phyloP scores from a whole-genome alignment of 2,888 invertebrate species.

The Glaucopsyche alexis region DNA sequence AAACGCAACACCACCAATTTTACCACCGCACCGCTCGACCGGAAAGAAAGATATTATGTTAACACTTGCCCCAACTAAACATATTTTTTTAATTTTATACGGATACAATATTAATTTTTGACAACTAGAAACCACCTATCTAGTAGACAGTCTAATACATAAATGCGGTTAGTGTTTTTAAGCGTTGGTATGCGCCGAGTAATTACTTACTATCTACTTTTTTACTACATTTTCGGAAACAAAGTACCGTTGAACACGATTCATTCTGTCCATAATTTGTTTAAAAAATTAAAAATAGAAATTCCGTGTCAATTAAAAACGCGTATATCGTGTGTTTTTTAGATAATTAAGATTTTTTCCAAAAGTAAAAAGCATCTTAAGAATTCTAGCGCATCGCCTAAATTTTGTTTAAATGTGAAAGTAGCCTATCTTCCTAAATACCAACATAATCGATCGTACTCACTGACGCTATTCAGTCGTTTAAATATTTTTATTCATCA shows the following conservation, averaged over 20 bases:
- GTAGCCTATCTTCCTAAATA: background rate
- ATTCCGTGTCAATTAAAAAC: too few relatives aligned
- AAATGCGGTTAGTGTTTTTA: background rate
- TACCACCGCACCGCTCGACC: too few relatives aligned
- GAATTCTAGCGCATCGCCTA: background rate
- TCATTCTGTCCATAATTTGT: background rate
- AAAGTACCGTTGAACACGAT: conserved; percentile 3
- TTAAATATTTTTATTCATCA: background rate
- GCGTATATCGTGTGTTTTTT: background rate
- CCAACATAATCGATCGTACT: background rate
- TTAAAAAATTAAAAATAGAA: background rate
- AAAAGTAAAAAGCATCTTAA: background rate
- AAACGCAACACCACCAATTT: too few relatives aligned
- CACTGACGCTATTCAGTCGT: background rate
- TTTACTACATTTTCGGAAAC: background rate
- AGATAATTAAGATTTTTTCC: background rate
- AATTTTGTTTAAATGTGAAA: background rate
- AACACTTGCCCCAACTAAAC: too few relatives aligned
- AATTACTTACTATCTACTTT: background rate
- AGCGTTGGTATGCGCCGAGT: background rate
- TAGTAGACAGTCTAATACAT: too few relatives aligned
- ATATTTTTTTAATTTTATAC: too few relatives aligned
- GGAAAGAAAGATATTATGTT: too few relatives aligned
- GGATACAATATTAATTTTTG: too few relatives aligned
- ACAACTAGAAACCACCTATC: too few relatives aligned